phyloP scores from a whole-genome alignment of 2,797 vertebrate genomes.

The Antennarius maculatus region DNA sequence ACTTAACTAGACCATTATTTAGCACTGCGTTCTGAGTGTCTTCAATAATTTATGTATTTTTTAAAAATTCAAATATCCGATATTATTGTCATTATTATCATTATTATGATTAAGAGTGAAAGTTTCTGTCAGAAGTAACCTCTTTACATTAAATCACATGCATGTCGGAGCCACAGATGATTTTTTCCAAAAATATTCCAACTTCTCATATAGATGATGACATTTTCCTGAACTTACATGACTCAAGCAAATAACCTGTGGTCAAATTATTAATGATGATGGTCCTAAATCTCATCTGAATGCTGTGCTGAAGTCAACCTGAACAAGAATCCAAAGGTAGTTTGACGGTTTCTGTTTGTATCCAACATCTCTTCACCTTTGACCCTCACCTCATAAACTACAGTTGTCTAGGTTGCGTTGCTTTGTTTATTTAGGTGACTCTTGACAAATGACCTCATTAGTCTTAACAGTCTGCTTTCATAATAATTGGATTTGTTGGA shows the following conservation, averaged over 20 bases:
- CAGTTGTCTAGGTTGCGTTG: constrained; percentile 11
- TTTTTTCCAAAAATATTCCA: too few relatives aligned
- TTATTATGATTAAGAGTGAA: too few relatives aligned
- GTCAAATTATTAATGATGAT: neutral
- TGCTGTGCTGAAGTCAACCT: neutral
- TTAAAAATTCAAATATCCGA: too few relatives aligned
- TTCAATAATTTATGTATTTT: too few relatives aligned
- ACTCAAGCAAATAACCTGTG: neutral
- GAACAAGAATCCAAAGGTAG: neutral
- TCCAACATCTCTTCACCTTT: neutral
- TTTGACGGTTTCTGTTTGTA: neutral
- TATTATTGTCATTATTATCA: too few relatives aligned
- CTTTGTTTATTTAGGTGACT: constrained; percentile 34
- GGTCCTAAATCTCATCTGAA: neutral
- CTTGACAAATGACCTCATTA: constrained; percentile 46
- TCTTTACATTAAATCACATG: too few relatives aligned
- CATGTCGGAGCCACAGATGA: too few relatives aligned
- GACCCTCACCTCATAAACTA: neutral
- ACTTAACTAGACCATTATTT: neutral
- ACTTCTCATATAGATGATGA: too few relatives aligned
- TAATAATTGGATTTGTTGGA: constrained; percentile 57
- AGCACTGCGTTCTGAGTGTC: neutral
- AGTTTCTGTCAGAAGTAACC: too few relatives aligned
- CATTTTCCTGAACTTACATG: too few relatives aligned
- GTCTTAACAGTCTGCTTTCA: constrained; percentile 52